Percentiles rank a stretch among this genome's conserved stretches.
Evolutionary conservation across 2,888 invertebrate genomes (phyloP).

Genomic region (Caenorhabditis uteleia): DNA sequence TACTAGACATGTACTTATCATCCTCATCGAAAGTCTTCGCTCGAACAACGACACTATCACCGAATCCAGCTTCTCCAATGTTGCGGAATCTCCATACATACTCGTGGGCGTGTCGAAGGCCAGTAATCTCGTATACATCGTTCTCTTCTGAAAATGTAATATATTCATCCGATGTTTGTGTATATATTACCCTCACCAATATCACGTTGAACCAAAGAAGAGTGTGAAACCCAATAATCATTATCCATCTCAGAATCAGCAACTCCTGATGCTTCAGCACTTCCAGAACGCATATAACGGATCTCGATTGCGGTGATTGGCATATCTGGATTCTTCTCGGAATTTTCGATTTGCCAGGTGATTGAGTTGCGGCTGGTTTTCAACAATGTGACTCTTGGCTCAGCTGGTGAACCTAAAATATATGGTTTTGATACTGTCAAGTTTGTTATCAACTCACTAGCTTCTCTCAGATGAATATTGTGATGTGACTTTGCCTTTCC

Average conservation of each 20-base stretch:
- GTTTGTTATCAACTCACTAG: conserved; percentile 41
- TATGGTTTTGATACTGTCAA: not conserved
- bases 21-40: conserved; percentile 31
- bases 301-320: conserved; percentile 30
- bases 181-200: conserved; percentile 13
- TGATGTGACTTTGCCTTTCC: conserved; percentile 57
- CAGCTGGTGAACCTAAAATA: conserved; percentile 57
- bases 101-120: conserved; percentile 55
- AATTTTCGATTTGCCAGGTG: conserved; percentile 52
- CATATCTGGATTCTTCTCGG: conserved; percentile 36
- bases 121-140: conserved; percentile 54
- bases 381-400: conserved; percentile 54
- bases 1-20: no score
- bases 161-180: not conserved
- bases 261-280: conserved; percentile 18
- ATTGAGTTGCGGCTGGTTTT: conserved; percentile 51
- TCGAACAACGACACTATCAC: conserved; percentile 31
- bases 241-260: conserved; percentile 27
- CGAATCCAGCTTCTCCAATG: conserved; percentile 61
- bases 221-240: conserved; percentile 23
- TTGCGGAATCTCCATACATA: conserved; percentile 63
- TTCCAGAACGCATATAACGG: conserved; percentile 21
- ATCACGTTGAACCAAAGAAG: conserved; percentile 16
- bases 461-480: conserved; percentile 55
- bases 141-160: conserved; percentile 26